Evolutionary conservation across 1,140 invertebrate species (phyloP).

Genomic region (Zaprionus ornatus): DNA sequence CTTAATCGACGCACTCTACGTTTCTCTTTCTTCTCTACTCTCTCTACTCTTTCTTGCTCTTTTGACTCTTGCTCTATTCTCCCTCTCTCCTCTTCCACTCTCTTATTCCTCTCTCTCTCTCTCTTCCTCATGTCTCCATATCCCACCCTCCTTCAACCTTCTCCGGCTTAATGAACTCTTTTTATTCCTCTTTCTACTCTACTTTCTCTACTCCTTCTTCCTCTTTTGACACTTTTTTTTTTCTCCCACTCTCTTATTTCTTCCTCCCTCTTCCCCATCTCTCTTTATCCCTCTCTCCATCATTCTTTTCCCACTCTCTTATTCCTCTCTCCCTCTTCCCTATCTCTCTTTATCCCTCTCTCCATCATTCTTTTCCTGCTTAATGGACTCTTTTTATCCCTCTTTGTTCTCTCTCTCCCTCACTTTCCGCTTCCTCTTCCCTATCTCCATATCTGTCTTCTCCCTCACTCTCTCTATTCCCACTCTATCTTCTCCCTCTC

Average conservation of each 20-base stretch:
- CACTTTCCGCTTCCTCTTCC: not conserved
- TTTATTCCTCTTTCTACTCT: not conserved
- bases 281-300: not conserved
- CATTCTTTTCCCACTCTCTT: too few species aligned
- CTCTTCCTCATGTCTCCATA: too few species aligned
- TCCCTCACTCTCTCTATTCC: not conserved
- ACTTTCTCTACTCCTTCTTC: too few species aligned
- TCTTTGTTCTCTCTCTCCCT: not conserved
- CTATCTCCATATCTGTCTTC: not conserved
- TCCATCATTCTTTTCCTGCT: too few species aligned
- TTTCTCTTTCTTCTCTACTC: not conserved
- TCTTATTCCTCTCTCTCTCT: not conserved
- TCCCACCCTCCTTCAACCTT: too few species aligned
- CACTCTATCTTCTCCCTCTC: not conserved
- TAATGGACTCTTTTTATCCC: too few species aligned
- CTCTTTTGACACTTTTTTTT: too few species aligned
- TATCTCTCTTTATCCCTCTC: not conserved
- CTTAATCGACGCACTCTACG: not conserved
- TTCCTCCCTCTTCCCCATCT: not conserved
- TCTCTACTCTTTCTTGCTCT: not conserved
- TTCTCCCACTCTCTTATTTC: too few species aligned
- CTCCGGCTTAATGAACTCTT: too few species aligned
- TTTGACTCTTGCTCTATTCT: not conserved
- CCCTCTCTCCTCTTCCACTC: not conserved
- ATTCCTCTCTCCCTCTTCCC: not conserved